These are phyloP conservation scores for Eulemur macaco DNA, from an alignment of 2,113 vertebrate species.

Conservation along the genomic window DNA sequence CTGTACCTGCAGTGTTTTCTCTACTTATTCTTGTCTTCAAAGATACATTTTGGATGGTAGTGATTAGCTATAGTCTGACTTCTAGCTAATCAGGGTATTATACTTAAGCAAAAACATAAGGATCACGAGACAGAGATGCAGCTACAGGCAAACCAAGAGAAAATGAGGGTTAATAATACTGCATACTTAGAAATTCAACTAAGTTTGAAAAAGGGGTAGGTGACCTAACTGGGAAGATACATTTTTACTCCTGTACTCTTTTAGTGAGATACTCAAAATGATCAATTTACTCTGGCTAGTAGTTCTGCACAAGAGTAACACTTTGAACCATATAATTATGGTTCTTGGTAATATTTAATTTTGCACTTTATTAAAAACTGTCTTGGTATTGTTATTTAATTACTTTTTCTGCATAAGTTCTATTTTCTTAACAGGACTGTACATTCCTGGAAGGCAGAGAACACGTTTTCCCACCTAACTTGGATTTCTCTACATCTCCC, in stretches of 20 bases:
- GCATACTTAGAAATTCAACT: not conserved
- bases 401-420: not conserved
- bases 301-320: constrained; percentile 37
- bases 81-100: not conserved
- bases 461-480: not conserved
- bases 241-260: constrained; percentile 46
- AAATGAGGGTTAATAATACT: constrained; percentile 21
- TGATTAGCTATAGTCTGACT: not conserved
- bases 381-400: constrained; percentile 58
- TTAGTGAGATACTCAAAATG: constrained; percentile 50
- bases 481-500: not conserved
- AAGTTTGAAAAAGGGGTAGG: constrained; percentile 31
- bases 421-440: constrained; percentile 5
- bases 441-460: not conserved
- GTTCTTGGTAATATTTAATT: constrained; percentile 65
- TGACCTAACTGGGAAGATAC: constrained; percentile 48
- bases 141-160: not conserved
- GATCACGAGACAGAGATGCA: not conserved
- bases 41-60: not conserved
- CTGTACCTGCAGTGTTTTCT: not conserved
- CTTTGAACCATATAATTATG: constrained; percentile 58
- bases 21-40: not conserved
- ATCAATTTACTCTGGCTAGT: constrained; percentile 63
- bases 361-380: constrained; percentile 52
- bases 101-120: not conserved